A percentile compares a stretch with the other conserved stretches of the same genome.
These are phyloP conservation scores for Beris morrisii DNA, from an alignment of 2,888 invertebrate species.

Conservation along the genomic window DNA sequence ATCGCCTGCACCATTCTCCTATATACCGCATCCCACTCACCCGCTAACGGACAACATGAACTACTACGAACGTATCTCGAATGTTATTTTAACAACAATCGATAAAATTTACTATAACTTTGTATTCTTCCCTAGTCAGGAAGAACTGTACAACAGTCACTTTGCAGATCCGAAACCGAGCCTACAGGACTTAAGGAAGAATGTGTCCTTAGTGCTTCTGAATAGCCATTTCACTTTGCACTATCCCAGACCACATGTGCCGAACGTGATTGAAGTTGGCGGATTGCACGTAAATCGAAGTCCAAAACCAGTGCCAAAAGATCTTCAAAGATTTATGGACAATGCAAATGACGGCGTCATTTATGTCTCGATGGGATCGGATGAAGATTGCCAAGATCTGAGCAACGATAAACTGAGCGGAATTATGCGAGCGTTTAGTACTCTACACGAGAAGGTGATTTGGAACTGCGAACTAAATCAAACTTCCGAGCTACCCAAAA, in stretches of 20 bases:
- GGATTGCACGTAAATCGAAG: conserved; percentile 28
- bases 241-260: conserved; percentile 28
- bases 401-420: conserved; percentile 56
- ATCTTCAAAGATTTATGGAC: conserved; percentile 46
- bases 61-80: neutral
- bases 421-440: conserved; percentile 59
- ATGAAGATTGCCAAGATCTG: conserved; percentile 59
- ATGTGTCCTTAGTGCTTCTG: conserved; percentile 32
- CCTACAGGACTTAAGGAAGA: conserved; percentile 22
- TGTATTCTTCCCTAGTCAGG: conserved; percentile 34
- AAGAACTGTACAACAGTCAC: conserved; percentile 23
- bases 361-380: conserved; percentile 59
- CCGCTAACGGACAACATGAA: neutral
- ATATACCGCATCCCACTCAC: neutral
- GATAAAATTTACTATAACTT: conserved; percentile 23
- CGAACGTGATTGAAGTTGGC: conserved; percentile 38
- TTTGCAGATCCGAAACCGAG: conserved; percentile 13
- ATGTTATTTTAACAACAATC: neutral
- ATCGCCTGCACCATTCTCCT: conserved; percentile 21
- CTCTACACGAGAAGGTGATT: conserved; percentile 56
- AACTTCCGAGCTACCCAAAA: conserved; percentile 48
- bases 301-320: conserved; percentile 34
- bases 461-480: conserved; percentile 56
- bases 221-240: conserved; percentile 31
- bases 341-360: conserved; percentile 48